Conservation (phyloP, 2,888 invertebrate genomes). For the Morpho achilles region DNA sequence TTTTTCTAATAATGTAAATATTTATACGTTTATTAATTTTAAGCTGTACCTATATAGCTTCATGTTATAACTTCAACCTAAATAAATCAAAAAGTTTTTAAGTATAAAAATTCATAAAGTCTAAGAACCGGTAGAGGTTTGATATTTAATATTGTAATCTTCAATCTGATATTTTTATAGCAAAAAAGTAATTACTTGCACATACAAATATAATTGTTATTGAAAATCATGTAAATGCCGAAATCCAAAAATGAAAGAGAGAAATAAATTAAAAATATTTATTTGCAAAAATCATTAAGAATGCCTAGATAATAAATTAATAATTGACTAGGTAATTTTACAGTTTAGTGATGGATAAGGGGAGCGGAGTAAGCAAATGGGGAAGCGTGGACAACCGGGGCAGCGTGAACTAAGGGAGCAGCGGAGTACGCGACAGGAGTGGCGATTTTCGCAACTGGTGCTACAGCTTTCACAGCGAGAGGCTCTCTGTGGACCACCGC, state of each 20-base stretch:
- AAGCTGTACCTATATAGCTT: no score
- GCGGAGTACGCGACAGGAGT: constrained; percentile 34
- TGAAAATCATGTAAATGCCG: no score
- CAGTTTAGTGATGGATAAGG: constrained; percentile 72
- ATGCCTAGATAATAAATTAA: constrained; percentile 6
- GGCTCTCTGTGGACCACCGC: constrained; percentile 64
- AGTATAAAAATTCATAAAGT: no score
- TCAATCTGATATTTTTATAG: no score
- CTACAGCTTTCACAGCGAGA: constrained; percentile 40
- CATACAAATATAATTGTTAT: no score
- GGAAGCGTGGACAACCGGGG: constrained; percentile 68
- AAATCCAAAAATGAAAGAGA: not conserved
- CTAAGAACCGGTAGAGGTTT: no score
- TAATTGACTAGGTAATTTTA: constrained; percentile 1
- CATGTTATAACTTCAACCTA: no score
- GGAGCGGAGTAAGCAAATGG: constrained; percentile 81
- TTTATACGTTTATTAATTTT: no score
- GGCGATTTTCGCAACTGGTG: constrained; percentile 10
- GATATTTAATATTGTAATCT: no score
- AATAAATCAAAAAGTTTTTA: no score
- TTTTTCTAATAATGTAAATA: no score
- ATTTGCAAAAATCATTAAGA: not conserved
- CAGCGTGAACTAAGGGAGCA: constrained; percentile 40
- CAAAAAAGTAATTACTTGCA: no score
- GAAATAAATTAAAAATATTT: not conserved